Evolutionary conservation across 2,113 vertebrate species (phyloP), one percentile per base, ranked within the genome.

Genomic region (Hucho hucho): DNA sequence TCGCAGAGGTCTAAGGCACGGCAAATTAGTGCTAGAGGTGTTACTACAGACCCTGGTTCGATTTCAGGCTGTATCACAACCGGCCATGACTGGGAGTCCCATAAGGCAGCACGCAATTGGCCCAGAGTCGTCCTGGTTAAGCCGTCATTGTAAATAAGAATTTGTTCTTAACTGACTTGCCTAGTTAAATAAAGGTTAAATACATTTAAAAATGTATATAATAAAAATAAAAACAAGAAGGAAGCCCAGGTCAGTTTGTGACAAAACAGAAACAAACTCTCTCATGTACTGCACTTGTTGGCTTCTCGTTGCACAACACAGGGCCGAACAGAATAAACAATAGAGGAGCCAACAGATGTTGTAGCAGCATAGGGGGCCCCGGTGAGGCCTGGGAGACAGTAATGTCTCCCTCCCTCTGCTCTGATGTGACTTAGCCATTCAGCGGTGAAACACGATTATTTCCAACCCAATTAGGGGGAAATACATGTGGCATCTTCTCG

Each of bases 391-490:
- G 59, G 58, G 74, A 86, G 74, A 88, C 63, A 58, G 69, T 71
- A 69, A 28, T 83, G 65, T 87, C 86, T 82, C 79, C 64, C 70
- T 83, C 53, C 63, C 49, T 78, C 49, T 46, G 29, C 79, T 89
- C 83, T 84, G 82, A 88, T 87, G 79, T 79, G 81, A 82, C 74
- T 89, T 73, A 90, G 74, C 81, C 86, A 92, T 90, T 92, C 90
- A 89, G 81, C 82, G 65, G 86, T 91, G 83, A 91, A 89, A 93
- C 76, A 1, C 79, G 70, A 92, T 93, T 92, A 91, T 85, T 91
- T 93, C 91, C 92, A 84, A 77, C 87, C 89, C 90, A 93, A 89
- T 93, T 91, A 86, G 78, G 77, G 78, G 70, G 64, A 78, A 74
- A 85, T 84, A 56, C 76, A 83, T 46, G 75, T 22, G 26, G 79